Evolutionary conservation across 2,888 invertebrate genomes (phyloP).

Genomic region (Coenonympha glycerion): DNA sequence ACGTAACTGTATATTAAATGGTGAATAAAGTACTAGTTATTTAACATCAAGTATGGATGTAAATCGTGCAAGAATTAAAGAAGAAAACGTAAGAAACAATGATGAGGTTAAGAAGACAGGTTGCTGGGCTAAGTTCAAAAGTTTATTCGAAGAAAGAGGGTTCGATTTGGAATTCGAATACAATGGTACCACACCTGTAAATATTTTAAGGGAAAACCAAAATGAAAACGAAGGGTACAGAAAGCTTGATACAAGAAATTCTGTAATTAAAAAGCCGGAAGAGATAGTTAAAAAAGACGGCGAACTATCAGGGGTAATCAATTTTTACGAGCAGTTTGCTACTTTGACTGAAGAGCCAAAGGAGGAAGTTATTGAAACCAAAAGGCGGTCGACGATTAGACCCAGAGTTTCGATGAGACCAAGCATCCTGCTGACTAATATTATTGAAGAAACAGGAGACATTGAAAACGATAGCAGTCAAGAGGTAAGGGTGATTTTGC

Average conservation of each 20-base stretch:
- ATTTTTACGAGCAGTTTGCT: constrained; percentile 70
- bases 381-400: constrained; percentile 41
- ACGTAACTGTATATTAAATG: neutral
- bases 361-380: constrained; percentile 44
- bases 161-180: constrained; percentile 67
- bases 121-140: constrained; percentile 64
- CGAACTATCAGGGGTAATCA: constrained; percentile 47
- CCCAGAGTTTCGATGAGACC: constrained; percentile 63
- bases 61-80: constrained; percentile 17
- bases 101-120: constrained; percentile 35
- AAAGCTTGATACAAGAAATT: constrained; percentile 41
- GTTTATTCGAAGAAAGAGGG: constrained; percentile 62
- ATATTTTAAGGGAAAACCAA: constrained; percentile 39
- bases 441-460: constrained; percentile 59
- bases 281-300: constrained; percentile 40
- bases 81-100: constrained; percentile 23
- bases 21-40: neutral
- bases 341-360: constrained; percentile 51
- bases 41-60: constrained; percentile 22
- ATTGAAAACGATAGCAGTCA: constrained; percentile 49
- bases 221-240: constrained; percentile 45
- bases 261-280: constrained; percentile 27
- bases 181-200: constrained; percentile 33
- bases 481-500: constrained; percentile 58
- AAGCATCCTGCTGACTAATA: constrained; percentile 60